Evolutionary conservation across 2,113 vertebrate genomes (phyloP), one percentile per base, ranked within the genome.

Genomic region (Callorhinus ursinus): DNA sequence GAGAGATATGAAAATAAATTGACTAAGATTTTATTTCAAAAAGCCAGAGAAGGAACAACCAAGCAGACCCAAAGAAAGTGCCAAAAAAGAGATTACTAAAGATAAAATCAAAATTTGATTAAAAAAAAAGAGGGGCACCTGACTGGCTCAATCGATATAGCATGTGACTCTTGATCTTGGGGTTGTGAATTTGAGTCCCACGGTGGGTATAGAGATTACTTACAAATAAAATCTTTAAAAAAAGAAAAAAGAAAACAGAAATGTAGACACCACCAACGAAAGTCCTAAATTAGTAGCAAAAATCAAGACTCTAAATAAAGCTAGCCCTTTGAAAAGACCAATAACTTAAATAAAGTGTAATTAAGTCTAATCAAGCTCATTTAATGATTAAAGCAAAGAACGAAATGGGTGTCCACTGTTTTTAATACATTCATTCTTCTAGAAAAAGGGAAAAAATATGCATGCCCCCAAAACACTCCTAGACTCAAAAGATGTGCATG

Each of bases 391-490:
- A 88, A 83, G 14, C 61, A 71, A 77, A 53, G 87, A 67, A 39
- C 71, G 79, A 95, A 98, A 82, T 57, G 77, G 16, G 51, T 82
- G 93, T 55, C 16, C 13, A 72, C 36, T 69, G 12, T 74, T 96
- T 85, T 93, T 39, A 79, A 63, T 46, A 57, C 22, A 95, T 92
- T 90, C 24, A 36, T 51, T 80, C 22, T 91, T 82, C 76, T 67
- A 71, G 76, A 69, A 80, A 71, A 79, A 10, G 16, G 24, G 51
- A 53, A 63, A 33, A 10, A 59, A 22, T 63, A 59, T 33, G 26
- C 15, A 19, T 76, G 53, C 14, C 19, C 22, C 39, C 7, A 31
- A 9, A 77, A 67, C 7, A 26, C 26, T 49, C 7, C 2, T 26
- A 36, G 42, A 24, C 12, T 63, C 42, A 46, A 63, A 36, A 28